A percentile compares a stretch with the other conserved stretches of the same genome.
Evolutionary conservation across 2,888 invertebrate genomes (phyloP).

Genomic region (Desoria tigrina): DNA sequence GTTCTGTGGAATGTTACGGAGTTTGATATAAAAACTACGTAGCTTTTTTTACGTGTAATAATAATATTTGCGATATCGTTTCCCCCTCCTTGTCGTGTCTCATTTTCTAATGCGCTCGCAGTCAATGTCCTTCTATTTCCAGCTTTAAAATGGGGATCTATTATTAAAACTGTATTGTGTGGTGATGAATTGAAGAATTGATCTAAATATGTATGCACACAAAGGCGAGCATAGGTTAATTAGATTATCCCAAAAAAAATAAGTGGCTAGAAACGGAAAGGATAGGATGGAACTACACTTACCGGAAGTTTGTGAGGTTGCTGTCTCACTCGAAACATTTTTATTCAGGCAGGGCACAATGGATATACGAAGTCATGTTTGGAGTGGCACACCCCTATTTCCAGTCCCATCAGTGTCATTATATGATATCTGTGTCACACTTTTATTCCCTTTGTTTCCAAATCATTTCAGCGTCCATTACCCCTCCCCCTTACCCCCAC

Average conservation of each 20-base stretch:
- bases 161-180: constrained; percentile 23
- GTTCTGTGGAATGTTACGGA: not conserved
- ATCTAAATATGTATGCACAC: not conserved
- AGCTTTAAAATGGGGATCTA: not conserved
- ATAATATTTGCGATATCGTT: not conserved
- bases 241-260: constrained; percentile 20
- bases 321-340: constrained; percentile 12
- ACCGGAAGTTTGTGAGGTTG: constrained; percentile 23
- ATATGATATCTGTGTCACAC: constrained; percentile 19
- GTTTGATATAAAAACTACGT: not conserved
- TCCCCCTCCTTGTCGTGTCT: not conserved
- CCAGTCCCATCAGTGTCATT: constrained; percentile 25
- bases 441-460: constrained; percentile 6
- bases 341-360: constrained; percentile 7
- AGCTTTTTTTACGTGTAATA: not conserved
- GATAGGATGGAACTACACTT: constrained; percentile 9
- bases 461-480: no score
- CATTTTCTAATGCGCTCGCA: not conserved
- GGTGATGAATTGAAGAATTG: not conserved
- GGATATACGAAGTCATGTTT: constrained; percentile 4
- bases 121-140: constrained; percentile 22
- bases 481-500: no score
- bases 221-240: constrained; percentile 17
- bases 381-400: constrained; percentile 21
- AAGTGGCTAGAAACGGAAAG: constrained; percentile 18